phyloP scores from a whole-genome alignment of 1,140 invertebrate species.

The Adoxophyes honmai region DNA sequence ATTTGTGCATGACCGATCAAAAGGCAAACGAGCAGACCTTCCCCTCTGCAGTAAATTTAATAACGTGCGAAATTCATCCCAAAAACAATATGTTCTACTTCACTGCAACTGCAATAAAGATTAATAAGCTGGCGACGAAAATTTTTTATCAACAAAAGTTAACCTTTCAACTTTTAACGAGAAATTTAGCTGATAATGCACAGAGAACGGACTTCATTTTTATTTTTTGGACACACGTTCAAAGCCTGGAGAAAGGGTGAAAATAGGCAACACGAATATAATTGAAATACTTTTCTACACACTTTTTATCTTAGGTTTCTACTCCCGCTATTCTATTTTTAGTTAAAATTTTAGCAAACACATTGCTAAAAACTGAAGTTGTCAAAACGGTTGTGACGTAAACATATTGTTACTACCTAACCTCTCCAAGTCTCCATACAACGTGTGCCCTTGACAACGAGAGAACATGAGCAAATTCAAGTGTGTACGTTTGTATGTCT shows the following conservation, averaged over 20 bases:
- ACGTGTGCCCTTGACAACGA: too few species aligned
- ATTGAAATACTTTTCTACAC: too few species aligned
- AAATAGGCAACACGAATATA: too few species aligned
- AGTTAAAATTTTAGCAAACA: too few species aligned
- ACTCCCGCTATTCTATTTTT: too few species aligned
- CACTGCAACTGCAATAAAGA: background rate
- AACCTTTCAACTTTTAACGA: conserved; percentile 1
- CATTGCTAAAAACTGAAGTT: too few species aligned
- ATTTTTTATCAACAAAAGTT: conserved; percentile 4
- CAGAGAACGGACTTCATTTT: background rate
- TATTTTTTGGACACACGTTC: background rate
- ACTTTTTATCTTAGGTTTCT: too few species aligned
- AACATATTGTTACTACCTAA: too few species aligned
- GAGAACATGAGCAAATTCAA: too few species aligned
- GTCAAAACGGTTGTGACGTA: too few species aligned
- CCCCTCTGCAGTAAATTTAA: background rate
- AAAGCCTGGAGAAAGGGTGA: conserved; percentile 3
- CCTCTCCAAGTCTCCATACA: too few species aligned
- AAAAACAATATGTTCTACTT: background rate
- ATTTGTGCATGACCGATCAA: conserved; percentile 1
- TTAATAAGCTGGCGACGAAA: background rate
- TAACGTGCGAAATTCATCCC: background rate
- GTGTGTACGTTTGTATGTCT: too few species aligned
- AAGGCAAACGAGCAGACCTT: background rate
- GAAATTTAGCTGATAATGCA: background rate